Evolutionary conservation across 2,888 invertebrate genomes (phyloP), one percentile per base, ranked within the genome.

Genomic region (Melanotus villosus): DNA sequence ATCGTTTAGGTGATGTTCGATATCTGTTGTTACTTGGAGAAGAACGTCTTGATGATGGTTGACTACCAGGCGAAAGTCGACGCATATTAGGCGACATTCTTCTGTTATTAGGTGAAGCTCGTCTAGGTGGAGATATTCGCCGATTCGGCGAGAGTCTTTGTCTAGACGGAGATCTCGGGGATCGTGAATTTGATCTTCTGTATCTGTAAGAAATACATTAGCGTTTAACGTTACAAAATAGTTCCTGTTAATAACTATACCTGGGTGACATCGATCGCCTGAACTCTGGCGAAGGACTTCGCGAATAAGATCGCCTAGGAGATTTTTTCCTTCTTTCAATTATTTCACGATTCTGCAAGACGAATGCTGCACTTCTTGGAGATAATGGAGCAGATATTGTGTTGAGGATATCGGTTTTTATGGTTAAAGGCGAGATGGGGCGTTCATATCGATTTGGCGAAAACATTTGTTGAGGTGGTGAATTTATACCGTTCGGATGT

Each of bases 361-460:
- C 85, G 72, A 85, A 85, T 12, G 84, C 84, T 5, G 85, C 85
- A 73, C 85, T 85, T 73, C 85, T 76, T 0, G 85, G 85, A 7
- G 84, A 84, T 26, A 85, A 72, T 0, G 84, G 84, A 2, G 84
- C 85, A 78, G 82, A 78, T 21, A 78, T 79, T 18, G 78, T 78
- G 45, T 75, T 75, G 18, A 77, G 70, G 45, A 76, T 77, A 54
- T 84, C 82, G 0, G 84, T 80, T 65, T 83, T 82, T 36, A 84
- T 75, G 4, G 73, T 64, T 7, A 84, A 75, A 1, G 84, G 84
- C 1, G 84, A 81, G n/a, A 82, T 30, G 0, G 82, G 80, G 41
- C 80, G 72, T 26, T 80, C 79, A 59, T 73, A 79, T 16, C 75
- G 71, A 14, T 57, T 50, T 78, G 38, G 32, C 77, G 16, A 38